Evolutionary conservation across 1,140 invertebrate species (phyloP), one percentile per base, ranked within the genome.

Genomic region (Drosophila subpulchrella): DNA sequence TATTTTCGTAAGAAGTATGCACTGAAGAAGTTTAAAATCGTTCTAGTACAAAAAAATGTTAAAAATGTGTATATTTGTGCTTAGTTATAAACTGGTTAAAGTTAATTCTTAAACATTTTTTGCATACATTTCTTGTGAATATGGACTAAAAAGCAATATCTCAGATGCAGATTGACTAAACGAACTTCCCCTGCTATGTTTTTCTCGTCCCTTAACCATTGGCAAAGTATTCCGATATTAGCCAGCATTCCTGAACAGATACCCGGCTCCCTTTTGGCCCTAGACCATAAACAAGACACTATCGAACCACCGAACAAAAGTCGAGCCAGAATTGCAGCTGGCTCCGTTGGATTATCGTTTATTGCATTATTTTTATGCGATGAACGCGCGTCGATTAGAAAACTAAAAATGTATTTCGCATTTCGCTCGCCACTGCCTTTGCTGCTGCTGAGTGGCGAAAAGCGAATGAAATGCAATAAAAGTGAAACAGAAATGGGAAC

Each of bases 321-420:
- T 75, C 72, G 54, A 70, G 51, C 67, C 78, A 62, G 67, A 73
- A 79, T 59, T 79, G 83, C 83, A 84, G 81, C 73, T 84, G 81
- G 65, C 66, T 68, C 53, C 51, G 60, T 39, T 58, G 83, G 81
- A 89, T 89, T 89, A 89, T 89, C 84, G 77, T 78, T 89, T 89
- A 89, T 89, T 89, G 81, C 85, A 84, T 89, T 89, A 89, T 89
- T 89, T 88, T 89, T 89, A 89, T 89, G 84, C 84, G 84, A 89
- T 89, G 84, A 89, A 90, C 84, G 84, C 84, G 85, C 84, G 80
- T 90, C 84, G 84, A 89, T 89, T 89, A 89, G 84, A 90, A 71
- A 84, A 89, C 84, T 89, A 90, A 90, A 89, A 89, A 89, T 84
- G 84, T 84, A 80, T 89, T 86, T 83, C 76, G 81, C 61, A 70